These are phyloP conservation scores for Microctonus brassicae DNA, from an alignment of 2,888 invertebrate species.

Conservation along the genomic window DNA sequence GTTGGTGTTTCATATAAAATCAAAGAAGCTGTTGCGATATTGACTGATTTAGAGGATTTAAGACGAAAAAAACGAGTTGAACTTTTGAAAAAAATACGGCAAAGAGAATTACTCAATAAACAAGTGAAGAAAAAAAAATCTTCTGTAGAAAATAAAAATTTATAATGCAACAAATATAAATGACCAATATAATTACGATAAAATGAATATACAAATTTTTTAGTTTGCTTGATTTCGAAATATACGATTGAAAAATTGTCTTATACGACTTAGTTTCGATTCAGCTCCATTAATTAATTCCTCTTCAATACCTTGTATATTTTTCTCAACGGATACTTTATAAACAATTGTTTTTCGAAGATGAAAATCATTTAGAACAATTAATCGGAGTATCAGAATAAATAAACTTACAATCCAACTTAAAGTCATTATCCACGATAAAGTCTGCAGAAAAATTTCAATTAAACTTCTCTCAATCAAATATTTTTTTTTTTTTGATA, in stretches of 20 bases:
- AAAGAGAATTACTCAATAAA: slow-evolving; percentile 19
- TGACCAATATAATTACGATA: too few relatives aligned
- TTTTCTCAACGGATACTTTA: slow-evolving; percentile 33
- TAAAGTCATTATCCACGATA: slow-evolving; percentile 50
- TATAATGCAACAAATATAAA: too few relatives aligned
- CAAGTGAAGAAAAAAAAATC: neutral
- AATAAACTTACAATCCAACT: slow-evolving; percentile 51
- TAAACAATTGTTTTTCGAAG: slow-evolving; percentile 52
- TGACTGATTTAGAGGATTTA: slow-evolving; percentile 16
- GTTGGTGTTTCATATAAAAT: slow-evolving; percentile 37
- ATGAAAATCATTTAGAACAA: slow-evolving; percentile 49
- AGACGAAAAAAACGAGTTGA: slow-evolving; percentile 32
- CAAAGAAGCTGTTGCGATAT: neutral
- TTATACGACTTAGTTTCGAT: neutral
- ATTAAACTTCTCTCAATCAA: neutral
- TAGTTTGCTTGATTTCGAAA: neutral
- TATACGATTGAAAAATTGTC: neutral
- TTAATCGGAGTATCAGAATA: slow-evolving; percentile 47
- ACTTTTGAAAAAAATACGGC: slow-evolving; percentile 32
- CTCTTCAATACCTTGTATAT: neutral
- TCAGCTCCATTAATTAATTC: slow-evolving; percentile 21
- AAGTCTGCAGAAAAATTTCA: slow-evolving; percentile 36
- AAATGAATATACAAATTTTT: neutral
- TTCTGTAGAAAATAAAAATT: slow-evolving; percentile 39
- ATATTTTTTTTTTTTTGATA: neutral